A percentile compares a stretch with the other conserved stretches of the same genome.
Conservation (phyloP, 2,113 vertebrate species). For the Micromys minutus region DNA sequence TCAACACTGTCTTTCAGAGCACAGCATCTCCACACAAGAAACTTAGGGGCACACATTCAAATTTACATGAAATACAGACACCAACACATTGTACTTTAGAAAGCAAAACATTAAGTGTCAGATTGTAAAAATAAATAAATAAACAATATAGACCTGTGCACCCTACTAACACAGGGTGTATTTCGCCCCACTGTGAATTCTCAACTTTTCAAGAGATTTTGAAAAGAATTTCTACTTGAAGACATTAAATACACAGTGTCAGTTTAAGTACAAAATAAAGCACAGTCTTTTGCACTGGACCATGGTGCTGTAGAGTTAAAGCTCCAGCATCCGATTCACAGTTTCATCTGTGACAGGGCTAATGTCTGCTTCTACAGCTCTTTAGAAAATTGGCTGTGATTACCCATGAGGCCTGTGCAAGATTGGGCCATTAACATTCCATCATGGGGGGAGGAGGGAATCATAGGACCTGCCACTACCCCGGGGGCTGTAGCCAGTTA, state of each 20-base stretch:
- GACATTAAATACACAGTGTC: background rate
- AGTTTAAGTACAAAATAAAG: constrained; percentile 60
- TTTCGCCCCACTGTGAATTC: background rate
- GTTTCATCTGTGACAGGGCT: background rate
- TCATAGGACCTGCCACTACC: too few species aligned
- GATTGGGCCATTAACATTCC: background rate
- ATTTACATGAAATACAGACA: background rate
- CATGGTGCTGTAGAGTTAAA: background rate
- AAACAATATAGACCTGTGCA: background rate
- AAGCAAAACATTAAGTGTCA: background rate
- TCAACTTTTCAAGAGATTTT: background rate
- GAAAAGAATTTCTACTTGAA: background rate
- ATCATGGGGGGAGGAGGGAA: background rate
- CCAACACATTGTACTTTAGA: background rate
- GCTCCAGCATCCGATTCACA: background rate
- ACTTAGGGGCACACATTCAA: background rate
- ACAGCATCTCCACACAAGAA: background rate
- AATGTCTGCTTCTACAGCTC: background rate
- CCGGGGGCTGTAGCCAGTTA: background rate
- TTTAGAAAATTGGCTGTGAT: background rate
- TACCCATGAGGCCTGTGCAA: background rate
- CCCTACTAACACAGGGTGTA: background rate
- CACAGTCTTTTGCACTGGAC: background rate
- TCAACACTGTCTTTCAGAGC: background rate
- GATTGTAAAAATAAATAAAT: background rate